Evolutionary conservation across 2,888 invertebrate genomes (phyloP).

Genomic region (Chalcosyrphus nemorum): DNA sequence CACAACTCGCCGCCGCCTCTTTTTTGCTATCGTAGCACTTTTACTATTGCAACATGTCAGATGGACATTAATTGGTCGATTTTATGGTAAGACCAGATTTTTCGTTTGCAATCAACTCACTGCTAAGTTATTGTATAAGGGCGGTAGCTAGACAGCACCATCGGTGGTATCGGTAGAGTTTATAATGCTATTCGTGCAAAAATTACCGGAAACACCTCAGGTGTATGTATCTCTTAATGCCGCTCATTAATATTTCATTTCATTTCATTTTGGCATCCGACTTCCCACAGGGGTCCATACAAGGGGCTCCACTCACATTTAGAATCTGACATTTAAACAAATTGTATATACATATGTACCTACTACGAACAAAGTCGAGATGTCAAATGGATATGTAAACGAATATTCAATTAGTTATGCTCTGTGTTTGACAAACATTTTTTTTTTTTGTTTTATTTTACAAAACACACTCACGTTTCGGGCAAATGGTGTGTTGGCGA

Average conservation of each 20-base stretch:
- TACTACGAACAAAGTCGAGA: too few relatives aligned
- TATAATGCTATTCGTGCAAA: constrained; percentile 11
- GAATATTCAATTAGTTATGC: constrained; percentile 26
- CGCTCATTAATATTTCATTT: constrained; percentile 14
- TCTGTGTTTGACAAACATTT: constrained; percentile 26
- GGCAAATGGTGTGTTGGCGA: constrained; percentile 48
- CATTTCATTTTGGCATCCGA: neutral
- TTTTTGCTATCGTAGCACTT: neutral
- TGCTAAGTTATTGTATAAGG: constrained; percentile 9
- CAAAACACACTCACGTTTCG: constrained; percentile 33
- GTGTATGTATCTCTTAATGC: constrained; percentile 23
- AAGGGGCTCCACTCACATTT: constrained; percentile 11
- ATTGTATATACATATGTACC: neutral
- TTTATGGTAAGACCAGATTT: constrained; percentile 1
- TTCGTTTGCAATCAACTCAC: neutral
- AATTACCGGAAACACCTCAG: constrained; percentile 34
- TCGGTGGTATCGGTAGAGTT: neutral
- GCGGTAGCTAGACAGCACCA: neutral
- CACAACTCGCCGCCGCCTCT: neutral
- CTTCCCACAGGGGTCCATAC: neutral
- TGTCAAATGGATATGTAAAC: neutral
- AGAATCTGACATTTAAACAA: neutral
- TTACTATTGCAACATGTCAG: constrained; percentile 5
- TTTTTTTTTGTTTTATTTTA: too few relatives aligned
- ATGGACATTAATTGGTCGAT: constrained; percentile 21